phyloP scores from a whole-genome alignment of 2,888 invertebrate genomes.

The Clusia tigrina region DNA sequence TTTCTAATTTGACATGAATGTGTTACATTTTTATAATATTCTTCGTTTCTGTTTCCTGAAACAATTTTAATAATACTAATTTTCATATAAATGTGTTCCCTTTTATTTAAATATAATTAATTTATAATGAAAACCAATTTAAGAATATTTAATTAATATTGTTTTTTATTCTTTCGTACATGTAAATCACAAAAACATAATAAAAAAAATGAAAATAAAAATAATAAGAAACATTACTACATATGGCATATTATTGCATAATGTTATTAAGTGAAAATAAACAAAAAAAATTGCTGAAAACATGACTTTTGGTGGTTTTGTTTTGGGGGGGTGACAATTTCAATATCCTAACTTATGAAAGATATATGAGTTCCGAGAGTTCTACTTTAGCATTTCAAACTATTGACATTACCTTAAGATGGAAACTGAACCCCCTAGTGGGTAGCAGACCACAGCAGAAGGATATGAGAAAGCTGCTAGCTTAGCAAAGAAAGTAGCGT shows the following conservation, averaged over 20 bases:
- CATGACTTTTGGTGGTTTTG: background rate
- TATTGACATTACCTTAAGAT: no score
- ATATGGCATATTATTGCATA: slow-evolving; percentile 7
- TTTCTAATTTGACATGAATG: background rate
- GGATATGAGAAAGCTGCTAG: no score
- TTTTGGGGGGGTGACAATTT: no score
- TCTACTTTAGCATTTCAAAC: no score
- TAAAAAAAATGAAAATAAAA: slow-evolving; percentile 19
- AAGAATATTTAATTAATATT: slow-evolving; percentile 17
- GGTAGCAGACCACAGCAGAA: no score
- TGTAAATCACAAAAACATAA: slow-evolving; percentile 22
- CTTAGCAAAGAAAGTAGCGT: no score
- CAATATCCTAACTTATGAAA: no score
- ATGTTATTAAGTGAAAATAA: slow-evolving; percentile 22
- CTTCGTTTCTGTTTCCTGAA: background rate
- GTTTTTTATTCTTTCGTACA: slow-evolving; percentile 24
- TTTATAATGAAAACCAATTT: slow-evolving; percentile 20
- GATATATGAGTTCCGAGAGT: no score
- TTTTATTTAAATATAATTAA: slow-evolving; percentile 18
- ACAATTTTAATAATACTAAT: slow-evolving; percentile 11
- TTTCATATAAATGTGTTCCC: slow-evolving; percentile 11
- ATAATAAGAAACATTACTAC: slow-evolving; percentile 10
- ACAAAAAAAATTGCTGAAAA: slow-evolving; percentile 24
- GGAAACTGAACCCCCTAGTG: no score
- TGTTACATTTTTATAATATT: background rate